These are phyloP conservation scores for Morone saxatilis DNA, from an alignment of 2,113 vertebrate species.

Conservation along the genomic window DNA sequence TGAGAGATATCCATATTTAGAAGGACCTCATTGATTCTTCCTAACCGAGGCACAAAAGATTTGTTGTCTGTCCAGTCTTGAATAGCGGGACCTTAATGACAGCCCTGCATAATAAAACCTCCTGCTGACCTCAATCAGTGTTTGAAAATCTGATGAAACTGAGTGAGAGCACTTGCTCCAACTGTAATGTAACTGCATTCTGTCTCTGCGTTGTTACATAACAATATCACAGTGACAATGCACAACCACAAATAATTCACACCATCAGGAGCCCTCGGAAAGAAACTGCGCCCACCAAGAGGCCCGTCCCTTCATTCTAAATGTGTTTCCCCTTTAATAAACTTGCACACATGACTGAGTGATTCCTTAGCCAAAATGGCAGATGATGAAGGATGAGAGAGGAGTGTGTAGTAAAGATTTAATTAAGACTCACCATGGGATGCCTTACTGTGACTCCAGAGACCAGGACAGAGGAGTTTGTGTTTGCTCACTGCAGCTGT, in stretches of 20 bases:
- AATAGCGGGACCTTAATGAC: constrained; percentile 60
- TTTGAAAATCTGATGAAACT: constrained; percentile 44
- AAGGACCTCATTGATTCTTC: constrained; percentile 75
- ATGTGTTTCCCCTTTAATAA: constrained; percentile 63
- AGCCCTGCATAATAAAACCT: constrained; percentile 51
- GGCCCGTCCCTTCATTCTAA: constrained; percentile 23
- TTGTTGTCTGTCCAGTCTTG: constrained; percentile 66
- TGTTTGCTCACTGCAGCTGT: constrained; percentile 74
- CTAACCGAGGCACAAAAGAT: constrained; percentile 68
- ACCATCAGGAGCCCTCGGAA: constrained; percentile 24
- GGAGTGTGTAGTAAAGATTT: constrained; percentile 74
- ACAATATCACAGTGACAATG: constrained; percentile 49
- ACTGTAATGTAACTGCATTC: constrained; percentile 19
- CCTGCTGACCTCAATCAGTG: constrained; percentile 43
- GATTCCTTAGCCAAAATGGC: constrained; percentile 71
- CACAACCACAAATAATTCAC: constrained; percentile 45
- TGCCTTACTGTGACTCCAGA: constrained; percentile 66
- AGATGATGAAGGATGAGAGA: constrained; percentile 76
- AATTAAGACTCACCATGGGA: constrained; percentile 80
- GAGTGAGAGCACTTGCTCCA: constrained; percentile 12
- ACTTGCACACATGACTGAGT: constrained; percentile 64
- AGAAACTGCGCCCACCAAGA: constrained; percentile 11
- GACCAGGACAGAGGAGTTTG: constrained; percentile 70
- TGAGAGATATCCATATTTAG: constrained; percentile 71
- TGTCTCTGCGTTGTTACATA: constrained; percentile 47